These are phyloP conservation scores for Tringa solitaria DNA, from an alignment of 2,113 vertebrate genomes.

Conservation along the genomic window DNA sequence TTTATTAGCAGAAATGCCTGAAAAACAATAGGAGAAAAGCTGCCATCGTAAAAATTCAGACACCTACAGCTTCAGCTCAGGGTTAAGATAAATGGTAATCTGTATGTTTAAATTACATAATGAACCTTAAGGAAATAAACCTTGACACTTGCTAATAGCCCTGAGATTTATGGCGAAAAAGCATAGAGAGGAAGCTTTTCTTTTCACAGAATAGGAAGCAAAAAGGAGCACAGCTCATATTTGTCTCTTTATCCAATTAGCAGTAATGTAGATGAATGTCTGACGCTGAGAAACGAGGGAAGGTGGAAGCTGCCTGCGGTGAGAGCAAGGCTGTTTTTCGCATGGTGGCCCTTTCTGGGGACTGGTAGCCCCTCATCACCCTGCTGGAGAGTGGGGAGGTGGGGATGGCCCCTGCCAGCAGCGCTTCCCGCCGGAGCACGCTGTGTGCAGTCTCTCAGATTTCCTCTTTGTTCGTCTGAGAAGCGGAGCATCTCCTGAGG, in stretches of 20 bases:
- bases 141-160: background rate
- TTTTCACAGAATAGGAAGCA: background rate
- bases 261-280: background rate
- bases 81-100: background rate
- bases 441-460: background rate
- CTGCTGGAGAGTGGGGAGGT: background rate
- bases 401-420: background rate
- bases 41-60: background rate
- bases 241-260: conserved; percentile 27
- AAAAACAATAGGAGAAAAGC: conserved; percentile 16
- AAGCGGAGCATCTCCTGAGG: conserved; percentile 5
- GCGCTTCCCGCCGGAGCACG: rapidly evolving
- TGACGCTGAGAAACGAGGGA: background rate
- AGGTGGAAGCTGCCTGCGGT: background rate
- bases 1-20: conserved; percentile 5
- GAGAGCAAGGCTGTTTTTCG: background rate
- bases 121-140: background rate
- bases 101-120: background rate
- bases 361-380: background rate
- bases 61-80: background rate
- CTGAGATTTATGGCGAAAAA: background rate
- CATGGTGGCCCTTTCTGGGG: background rate
- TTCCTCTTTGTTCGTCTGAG: background rate
- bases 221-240: background rate
- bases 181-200: background rate